Evolutionary conservation across 2,113 vertebrate species (phyloP).

Genomic region (Lasiurus cinereus): DNA sequence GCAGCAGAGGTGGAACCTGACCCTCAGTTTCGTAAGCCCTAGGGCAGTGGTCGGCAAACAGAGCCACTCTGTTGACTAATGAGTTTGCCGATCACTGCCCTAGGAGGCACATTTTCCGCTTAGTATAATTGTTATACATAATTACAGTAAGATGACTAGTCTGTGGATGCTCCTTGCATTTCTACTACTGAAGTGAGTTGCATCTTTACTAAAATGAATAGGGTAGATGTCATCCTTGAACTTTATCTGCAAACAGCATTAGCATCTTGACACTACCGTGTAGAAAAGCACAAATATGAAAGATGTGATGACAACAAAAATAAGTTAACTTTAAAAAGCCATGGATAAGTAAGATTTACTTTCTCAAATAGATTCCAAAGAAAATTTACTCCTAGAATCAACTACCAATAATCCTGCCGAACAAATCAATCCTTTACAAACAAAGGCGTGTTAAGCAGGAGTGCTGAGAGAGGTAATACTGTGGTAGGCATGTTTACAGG

Average conservation of each 20-base stretch:
- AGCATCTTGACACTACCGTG: not conserved
- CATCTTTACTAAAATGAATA: not conserved
- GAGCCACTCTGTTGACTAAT: too few relatives aligned
- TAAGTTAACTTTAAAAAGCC: not conserved
- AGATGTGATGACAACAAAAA: conserved; percentile 50
- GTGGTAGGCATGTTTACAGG: not conserved
- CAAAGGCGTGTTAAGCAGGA: not conserved
- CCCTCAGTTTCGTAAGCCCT: not conserved
- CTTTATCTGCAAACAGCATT: not conserved
- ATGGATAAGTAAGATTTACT: not conserved
- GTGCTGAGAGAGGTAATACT: not conserved
- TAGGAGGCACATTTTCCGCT: not conserved
- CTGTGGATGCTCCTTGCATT: not conserved
- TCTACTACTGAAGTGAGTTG: not conserved
- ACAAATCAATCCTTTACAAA: conserved; percentile 44
- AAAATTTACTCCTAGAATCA: conserved; percentile 31
- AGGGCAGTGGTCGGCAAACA: too few relatives aligned
- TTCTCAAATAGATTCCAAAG: not conserved
- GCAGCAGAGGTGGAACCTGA: not conserved
- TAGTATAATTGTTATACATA: fast-evolving
- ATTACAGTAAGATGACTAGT: not conserved
- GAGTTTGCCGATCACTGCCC: too few relatives aligned
- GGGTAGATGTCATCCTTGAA: not conserved
- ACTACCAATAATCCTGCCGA: not conserved
- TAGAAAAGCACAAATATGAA: not conserved